Conservation (phyloP, 2,888 invertebrate genomes). For the Dolomedes plantarius region DNA sequence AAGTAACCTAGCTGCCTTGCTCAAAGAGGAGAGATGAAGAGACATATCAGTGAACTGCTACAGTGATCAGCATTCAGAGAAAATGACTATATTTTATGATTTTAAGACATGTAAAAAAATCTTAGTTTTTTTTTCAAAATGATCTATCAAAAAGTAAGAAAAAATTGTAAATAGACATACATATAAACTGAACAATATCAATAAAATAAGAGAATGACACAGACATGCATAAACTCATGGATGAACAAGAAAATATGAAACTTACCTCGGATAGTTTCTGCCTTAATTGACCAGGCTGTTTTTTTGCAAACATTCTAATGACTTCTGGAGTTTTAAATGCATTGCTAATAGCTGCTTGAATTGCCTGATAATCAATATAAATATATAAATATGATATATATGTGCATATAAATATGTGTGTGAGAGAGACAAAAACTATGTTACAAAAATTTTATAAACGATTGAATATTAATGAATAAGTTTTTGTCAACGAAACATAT, state of each 20-base stretch:
- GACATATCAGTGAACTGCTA: too few relatives aligned
- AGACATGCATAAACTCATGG: too few relatives aligned
- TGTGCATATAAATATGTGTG: neutral
- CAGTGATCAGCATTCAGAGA: too few relatives aligned
- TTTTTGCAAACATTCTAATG: slow-evolving; percentile 84
- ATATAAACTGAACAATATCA: neutral
- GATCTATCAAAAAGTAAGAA: too few relatives aligned
- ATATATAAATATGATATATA: too few relatives aligned
- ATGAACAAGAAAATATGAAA: neutral
- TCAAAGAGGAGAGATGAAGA: too few relatives aligned
- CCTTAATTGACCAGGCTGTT: slow-evolving; percentile 82
- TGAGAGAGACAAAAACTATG: neutral
- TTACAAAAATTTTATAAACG: neutral
- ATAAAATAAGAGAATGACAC: neutral
- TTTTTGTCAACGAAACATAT: too few relatives aligned
- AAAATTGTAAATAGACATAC: too few relatives aligned
- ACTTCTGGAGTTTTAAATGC: slow-evolving; percentile 87
- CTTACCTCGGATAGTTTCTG: slow-evolving; percentile 80
- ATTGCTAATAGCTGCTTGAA: slow-evolving; percentile 84
- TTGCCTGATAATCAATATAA: slow-evolving; percentile 82
- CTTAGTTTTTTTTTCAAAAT: too few relatives aligned
- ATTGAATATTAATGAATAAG: neutral
- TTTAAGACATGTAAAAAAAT: too few relatives aligned
- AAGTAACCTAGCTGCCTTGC: too few relatives aligned
- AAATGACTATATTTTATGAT: too few relatives aligned